A percentile compares a stretch with the other conserved stretches of the same genome.
These are phyloP conservation scores for Chitala chitala DNA, from an alignment of 2,113 vertebrate genomes.

Conservation along the genomic window DNA sequence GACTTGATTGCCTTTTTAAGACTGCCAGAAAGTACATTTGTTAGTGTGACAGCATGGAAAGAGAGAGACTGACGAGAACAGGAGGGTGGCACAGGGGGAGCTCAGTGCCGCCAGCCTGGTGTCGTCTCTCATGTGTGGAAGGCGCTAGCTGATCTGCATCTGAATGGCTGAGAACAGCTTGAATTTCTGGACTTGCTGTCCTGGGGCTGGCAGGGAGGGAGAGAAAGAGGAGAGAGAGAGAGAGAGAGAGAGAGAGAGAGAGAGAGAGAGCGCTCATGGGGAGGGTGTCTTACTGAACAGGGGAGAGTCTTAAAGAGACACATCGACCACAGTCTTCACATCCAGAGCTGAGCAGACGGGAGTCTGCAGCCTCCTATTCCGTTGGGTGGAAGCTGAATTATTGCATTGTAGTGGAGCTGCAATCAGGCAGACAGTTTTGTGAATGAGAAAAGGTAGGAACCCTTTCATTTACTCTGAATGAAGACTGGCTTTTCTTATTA, in stretches of 20 bases:
- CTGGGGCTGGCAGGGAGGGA: background rate
- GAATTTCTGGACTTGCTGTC: constrained; percentile 40
- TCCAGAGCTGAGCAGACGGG: constrained; percentile 6
- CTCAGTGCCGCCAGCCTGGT: constrained; percentile 30
- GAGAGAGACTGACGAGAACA: constrained; percentile 4
- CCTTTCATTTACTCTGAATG: constrained; percentile 22
- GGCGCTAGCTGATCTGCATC: constrained; percentile 66
- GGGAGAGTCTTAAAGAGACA: background rate
- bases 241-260: constrained; percentile 33
- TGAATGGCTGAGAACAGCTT: constrained; percentile 62
- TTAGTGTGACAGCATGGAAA: constrained; percentile 39
- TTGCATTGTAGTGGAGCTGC: constrained; percentile 18
- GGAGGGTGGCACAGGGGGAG: constrained; percentile 25
- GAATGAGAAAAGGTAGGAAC: constrained; percentile 65
- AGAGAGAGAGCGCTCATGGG: constrained; percentile 27
- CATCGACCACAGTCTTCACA: constrained; percentile 7
- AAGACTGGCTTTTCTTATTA: constrained; percentile 30
- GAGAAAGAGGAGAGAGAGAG: constrained; percentile 18
- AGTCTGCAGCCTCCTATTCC: background rate
- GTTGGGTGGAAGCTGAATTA: background rate
- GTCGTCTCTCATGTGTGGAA: constrained; percentile 57
- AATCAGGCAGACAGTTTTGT: constrained; percentile 28
- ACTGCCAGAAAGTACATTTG: constrained; percentile 27
- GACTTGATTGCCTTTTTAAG: constrained; percentile 26
- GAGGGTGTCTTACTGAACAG: no score